A percentile compares a stretch with the other conserved stretches of the same genome.
phyloP scores from a whole-genome alignment of 2,888 invertebrate genomes.

The Panzeria rudis region DNA sequence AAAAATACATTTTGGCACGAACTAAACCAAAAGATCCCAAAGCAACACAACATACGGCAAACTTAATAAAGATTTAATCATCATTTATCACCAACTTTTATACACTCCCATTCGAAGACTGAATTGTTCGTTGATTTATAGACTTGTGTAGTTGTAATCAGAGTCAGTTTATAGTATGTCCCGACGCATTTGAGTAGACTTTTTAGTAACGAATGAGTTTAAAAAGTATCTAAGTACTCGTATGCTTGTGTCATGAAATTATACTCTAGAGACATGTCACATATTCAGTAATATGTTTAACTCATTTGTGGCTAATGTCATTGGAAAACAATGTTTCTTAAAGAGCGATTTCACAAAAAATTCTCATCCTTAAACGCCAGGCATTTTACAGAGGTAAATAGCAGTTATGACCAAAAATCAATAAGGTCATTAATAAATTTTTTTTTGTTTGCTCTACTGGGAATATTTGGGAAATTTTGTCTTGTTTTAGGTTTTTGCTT shows the following conservation, averaged over 20 bases:
- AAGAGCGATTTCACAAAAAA: background rate
- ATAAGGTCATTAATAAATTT: background rate
- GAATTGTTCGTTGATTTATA: background rate
- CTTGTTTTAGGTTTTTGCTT: background rate
- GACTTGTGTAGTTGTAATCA: conserved; percentile 16
- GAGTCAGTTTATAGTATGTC: conserved; percentile 6
- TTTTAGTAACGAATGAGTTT: background rate
- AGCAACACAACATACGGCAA: background rate
- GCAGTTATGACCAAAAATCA: background rate
- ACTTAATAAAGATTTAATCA: background rate
- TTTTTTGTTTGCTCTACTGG: background rate
- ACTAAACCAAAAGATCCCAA: conserved; percentile 15
- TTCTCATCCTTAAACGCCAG: background rate
- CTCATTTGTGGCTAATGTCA: background rate
- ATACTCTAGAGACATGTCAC: conserved; percentile 17
- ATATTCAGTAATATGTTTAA: background rate
- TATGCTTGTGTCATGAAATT: conserved; percentile 23
- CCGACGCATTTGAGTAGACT: conserved; percentile 3
- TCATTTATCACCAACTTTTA: conserved; percentile 31
- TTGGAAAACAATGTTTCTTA: background rate
- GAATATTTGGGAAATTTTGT: background rate
- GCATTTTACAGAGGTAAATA: background rate
- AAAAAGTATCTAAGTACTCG: conserved; percentile 4
- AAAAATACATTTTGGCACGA: background rate
- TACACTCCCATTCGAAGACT: background rate